Evolutionary conservation across 2,113 vertebrate genomes (phyloP).

Genomic region (Dromaius novaehollandiae): DNA sequence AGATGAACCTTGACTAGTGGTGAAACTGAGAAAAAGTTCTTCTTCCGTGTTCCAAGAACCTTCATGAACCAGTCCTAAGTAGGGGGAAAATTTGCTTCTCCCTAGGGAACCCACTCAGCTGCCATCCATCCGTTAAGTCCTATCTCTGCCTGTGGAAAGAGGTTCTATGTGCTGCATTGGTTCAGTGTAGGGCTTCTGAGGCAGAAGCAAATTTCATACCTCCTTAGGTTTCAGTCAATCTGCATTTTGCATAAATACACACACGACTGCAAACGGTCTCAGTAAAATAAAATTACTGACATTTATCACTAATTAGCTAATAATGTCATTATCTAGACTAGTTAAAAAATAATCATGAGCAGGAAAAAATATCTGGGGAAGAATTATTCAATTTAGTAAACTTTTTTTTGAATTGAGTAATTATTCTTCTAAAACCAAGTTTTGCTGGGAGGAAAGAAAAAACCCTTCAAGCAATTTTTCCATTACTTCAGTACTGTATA

Average conservation of each 20-base stretch:
- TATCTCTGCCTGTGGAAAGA: not conserved
- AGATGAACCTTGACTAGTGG: not conserved
- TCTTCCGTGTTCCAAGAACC: not conserved
- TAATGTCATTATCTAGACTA: constrained; percentile 51
- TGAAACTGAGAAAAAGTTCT: not conserved
- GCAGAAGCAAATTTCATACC: not conserved
- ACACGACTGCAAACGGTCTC: not conserved
- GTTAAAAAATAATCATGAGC: constrained; percentile 12
- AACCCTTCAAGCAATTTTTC: not conserved
- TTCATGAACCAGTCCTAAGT: accelerated
- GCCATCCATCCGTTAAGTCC: not conserved
- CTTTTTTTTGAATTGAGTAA: not conserved
- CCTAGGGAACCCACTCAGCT: accelerated
- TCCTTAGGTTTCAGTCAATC: constrained; percentile 10
- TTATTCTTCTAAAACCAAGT: not conserved
- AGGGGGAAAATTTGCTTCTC: not conserved
- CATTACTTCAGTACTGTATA: not conserved
- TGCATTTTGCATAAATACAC: constrained; percentile 2
- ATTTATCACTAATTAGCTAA: constrained; percentile 68
- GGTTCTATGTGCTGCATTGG: accelerated
- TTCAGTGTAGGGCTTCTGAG: not conserved
- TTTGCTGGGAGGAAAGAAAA: not conserved
- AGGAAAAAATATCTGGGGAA: not conserved
- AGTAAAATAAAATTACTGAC: constrained; percentile 59
- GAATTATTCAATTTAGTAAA: constrained; percentile 46